Evolutionary conservation across 92 coral and sea anemone genomes (phyloP).

Genomic region (Epizoanthus stellaris): DNA sequence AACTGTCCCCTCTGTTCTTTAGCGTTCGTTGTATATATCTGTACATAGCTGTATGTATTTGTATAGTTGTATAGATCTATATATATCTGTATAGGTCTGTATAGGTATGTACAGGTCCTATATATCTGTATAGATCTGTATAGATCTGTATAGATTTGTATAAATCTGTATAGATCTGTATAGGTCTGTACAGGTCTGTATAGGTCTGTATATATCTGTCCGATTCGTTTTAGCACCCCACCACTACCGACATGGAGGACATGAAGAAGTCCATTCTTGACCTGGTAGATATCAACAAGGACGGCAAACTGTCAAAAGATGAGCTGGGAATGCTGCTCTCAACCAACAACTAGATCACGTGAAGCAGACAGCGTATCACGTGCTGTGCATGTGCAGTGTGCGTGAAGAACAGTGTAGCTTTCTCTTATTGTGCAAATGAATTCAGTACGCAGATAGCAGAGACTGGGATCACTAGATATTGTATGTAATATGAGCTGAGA

Average conservation of each 20-base stretch:
- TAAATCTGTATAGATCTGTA: too few relatives aligned
- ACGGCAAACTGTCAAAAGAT: conserved; percentile 56
- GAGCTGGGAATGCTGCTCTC: conserved; percentile 52
- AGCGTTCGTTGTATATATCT: too few relatives aligned
- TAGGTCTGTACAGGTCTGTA: too few relatives aligned
- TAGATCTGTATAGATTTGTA: too few relatives aligned
- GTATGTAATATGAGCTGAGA: not conserved
- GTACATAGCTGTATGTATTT: too few relatives aligned
- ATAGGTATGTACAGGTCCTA: too few relatives aligned
- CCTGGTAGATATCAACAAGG: conserved; percentile 54
- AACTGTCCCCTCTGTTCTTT: too few relatives aligned
- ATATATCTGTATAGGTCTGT: too few relatives aligned
- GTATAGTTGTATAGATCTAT: too few relatives aligned
- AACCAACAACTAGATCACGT: not conserved
- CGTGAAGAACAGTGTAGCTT: not conserved
- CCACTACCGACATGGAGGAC: conserved; percentile 38
- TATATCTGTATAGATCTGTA: too few relatives aligned
- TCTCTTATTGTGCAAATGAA: too few relatives aligned
- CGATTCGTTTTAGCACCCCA: conserved; percentile 19
- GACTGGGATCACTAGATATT: not conserved
- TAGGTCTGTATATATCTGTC: not conserved
- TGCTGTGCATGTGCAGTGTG: not conserved
- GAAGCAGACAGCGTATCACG: not conserved
- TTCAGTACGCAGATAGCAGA: not conserved
- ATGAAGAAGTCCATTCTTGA: conserved; percentile 48